These are phyloP conservation scores for Drosophila prostipennis DNA, from an alignment of 2,888 invertebrate species.

Conservation along the genomic window DNA sequence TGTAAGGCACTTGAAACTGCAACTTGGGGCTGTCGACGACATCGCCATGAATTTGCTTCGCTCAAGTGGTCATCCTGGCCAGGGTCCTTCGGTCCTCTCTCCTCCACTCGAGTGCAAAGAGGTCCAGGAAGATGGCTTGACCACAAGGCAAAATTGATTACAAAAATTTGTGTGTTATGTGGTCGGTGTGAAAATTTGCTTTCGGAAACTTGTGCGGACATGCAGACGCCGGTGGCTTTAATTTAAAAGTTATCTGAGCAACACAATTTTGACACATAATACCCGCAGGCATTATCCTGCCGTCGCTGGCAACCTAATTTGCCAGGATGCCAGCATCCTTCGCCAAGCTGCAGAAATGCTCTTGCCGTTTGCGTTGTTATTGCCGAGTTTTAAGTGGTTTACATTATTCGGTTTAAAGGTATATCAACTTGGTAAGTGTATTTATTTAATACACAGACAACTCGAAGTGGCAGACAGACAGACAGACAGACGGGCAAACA, in stretches of 20 bases:
- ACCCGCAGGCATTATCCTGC: slow-evolving; percentile 57
- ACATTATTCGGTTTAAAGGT: slow-evolving; percentile 78
- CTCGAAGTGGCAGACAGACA: slow-evolving; percentile 33
- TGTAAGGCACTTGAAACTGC: slow-evolving; percentile 37
- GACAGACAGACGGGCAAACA: slow-evolving; percentile 18
- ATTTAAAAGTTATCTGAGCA: slow-evolving; percentile 77
- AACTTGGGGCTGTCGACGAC: slow-evolving; percentile 36
- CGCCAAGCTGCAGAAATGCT: slow-evolving; percentile 64
- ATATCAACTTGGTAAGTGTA: slow-evolving; percentile 78
- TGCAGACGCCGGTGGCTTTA: slow-evolving; percentile 63
- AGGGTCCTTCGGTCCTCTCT: not conserved
- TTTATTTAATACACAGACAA: slow-evolving; percentile 72
- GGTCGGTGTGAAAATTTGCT: slow-evolving; percentile 52
- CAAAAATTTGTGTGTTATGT: slow-evolving; percentile 57
- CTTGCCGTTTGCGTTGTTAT: slow-evolving; percentile 61
- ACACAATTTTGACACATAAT: slow-evolving; percentile 73
- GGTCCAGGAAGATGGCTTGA: slow-evolving; percentile 43
- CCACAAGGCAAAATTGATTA: slow-evolving; percentile 77
- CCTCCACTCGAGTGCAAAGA: not conserved
- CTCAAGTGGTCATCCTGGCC: slow-evolving; percentile 35
- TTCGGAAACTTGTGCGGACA: slow-evolving; percentile 50
- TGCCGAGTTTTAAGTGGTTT: slow-evolving; percentile 75
- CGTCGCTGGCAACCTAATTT: slow-evolving; percentile 67
- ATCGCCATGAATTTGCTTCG: slow-evolving; percentile 51
- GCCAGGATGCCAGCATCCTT: slow-evolving; percentile 45